Base-by-base conservation (phyloP, 2,888 invertebrate species). In the Therioaphis trifolii region DNA sequence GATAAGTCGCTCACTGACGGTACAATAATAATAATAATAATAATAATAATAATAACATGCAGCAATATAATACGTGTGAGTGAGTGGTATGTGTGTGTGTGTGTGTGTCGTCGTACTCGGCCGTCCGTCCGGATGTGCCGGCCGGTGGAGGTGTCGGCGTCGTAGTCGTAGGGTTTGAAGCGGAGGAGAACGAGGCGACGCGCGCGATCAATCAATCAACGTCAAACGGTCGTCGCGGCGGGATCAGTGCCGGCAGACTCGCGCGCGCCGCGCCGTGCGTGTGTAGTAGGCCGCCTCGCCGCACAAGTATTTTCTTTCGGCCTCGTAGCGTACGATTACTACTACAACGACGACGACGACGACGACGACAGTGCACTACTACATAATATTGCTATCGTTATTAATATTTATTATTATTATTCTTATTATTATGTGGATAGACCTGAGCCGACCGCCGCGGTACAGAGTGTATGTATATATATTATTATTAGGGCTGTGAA, bases 141-240 rank as follows among this genome's bases (percentile, higher is more conserved):
- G 5, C 58, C 52, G 21, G 24, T 35, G 35, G 52, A 2, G 7
- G 4, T 5, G 7, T 21, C 24, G 52, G 21, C 27, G 35, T 40
- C 15, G 72, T 1, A 5, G 12, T 14, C n/a, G 40, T 40, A 40
- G 55, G 2, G 40, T n/a, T 4, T n/a, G 55, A 2, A 0, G 61
- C 18, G 61, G 58, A 27, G 7, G 55, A 7, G 55, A 24, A n/a
- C n/a, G 43, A 4, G 12, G 29, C 15, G 35, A 35, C 11, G 52
- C n/a, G 3, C 49, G 7, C 69, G 79, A 79, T 79, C 79, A 43
- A 79, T 79, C 69, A 79, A 79, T 79, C 79, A 79, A 79, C 79
- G 79, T 79, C 79, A 43, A 46, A 49, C 49, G 76, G 76, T 29
- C 76, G 76, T 63, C 71, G 55, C 68, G n/a, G n/a, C n/a, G 66